Evolutionary conservation across 2,888 invertebrate species (phyloP).

Genomic region (Eupithecia vulgata): DNA sequence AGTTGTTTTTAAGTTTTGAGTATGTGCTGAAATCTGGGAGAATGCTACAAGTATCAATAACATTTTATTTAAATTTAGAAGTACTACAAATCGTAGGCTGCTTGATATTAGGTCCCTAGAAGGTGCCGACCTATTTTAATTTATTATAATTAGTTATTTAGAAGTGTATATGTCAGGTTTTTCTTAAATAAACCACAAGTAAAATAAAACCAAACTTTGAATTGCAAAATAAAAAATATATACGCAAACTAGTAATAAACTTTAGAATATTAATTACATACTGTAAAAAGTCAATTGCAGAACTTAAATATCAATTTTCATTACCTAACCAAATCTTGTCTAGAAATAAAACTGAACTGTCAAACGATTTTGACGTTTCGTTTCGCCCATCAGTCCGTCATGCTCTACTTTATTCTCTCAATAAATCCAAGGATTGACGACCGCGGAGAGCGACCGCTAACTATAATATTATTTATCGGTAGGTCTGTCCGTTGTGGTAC

Average conservation of each 20-base stretch:
- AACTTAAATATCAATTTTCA: constrained; percentile 13
- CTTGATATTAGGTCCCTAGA: too few relatives aligned
- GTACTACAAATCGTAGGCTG: too few relatives aligned
- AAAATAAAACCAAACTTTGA: neutral
- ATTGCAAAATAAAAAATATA: too few relatives aligned
- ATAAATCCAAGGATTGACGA: constrained; percentile 26
- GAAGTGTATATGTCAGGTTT: too few relatives aligned
- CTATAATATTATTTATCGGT: constrained; percentile 27
- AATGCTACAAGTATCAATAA: constrained; percentile 31
- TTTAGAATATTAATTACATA: neutral
- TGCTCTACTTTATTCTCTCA: constrained; percentile 33
- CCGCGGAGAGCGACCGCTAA: constrained; percentile 33
- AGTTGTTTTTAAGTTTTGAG: constrained; percentile 46
- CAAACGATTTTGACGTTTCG: constrained; percentile 29
- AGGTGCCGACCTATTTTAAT: too few relatives aligned
- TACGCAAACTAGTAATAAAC: neutral
- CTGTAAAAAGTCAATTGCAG: neutral
- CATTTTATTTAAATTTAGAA: neutral
- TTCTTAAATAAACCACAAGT: neutral
- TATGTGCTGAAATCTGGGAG: constrained; percentile 51
- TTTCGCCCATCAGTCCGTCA: constrained; percentile 36
- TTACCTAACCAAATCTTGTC: neutral
- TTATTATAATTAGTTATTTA: too few relatives aligned
- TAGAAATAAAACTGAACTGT: constrained; percentile 12
- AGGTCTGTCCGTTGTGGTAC: constrained; percentile 44